Evolutionary conservation across 2,888 invertebrate genomes (phyloP).

Genomic region (Synanthedon vespiformis): DNA sequence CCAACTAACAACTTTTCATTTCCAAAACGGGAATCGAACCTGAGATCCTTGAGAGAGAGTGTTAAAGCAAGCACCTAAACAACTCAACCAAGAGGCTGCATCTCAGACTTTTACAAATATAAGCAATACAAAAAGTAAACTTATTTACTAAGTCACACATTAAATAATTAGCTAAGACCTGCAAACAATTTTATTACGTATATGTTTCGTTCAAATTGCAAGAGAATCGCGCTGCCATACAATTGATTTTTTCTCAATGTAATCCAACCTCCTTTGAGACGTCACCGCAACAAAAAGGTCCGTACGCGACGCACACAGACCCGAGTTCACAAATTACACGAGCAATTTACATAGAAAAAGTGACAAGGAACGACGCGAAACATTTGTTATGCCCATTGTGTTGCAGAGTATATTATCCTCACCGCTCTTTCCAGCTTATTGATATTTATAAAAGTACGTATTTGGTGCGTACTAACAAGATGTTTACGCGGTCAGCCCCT

Average conservation of each 20-base stretch:
- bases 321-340: constrained; percentile 56
- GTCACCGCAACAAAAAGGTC: constrained; percentile 19
- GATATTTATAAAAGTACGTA: constrained; percentile 62
- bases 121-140: too few species aligned
- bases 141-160: too few species aligned
- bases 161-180: too few species aligned
- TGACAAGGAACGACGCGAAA: constrained; percentile 50
- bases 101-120: too few species aligned
- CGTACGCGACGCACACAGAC: constrained; percentile 12
- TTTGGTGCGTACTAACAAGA: constrained; percentile 63
- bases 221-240: constrained; percentile 1
- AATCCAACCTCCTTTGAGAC: constrained; percentile 18
- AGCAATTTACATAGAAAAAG: constrained; percentile 63
- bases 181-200: too few species aligned
- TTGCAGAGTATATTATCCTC: constrained; percentile 43
- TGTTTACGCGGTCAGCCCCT: constrained; percentile 33
- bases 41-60: too few species aligned
- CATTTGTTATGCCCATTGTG: constrained; percentile 64
- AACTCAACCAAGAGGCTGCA: too few species aligned
- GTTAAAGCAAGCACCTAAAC: too few species aligned
- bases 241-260: constrained; percentile 4
- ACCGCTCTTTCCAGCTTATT: constrained; percentile 36
- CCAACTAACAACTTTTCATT: too few species aligned
- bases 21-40: too few species aligned
- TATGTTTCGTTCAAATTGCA: not conserved